These are phyloP conservation scores for Drosophila insularis DNA, from an alignment of 1,140 invertebrate genomes.

Conservation along the genomic window DNA sequence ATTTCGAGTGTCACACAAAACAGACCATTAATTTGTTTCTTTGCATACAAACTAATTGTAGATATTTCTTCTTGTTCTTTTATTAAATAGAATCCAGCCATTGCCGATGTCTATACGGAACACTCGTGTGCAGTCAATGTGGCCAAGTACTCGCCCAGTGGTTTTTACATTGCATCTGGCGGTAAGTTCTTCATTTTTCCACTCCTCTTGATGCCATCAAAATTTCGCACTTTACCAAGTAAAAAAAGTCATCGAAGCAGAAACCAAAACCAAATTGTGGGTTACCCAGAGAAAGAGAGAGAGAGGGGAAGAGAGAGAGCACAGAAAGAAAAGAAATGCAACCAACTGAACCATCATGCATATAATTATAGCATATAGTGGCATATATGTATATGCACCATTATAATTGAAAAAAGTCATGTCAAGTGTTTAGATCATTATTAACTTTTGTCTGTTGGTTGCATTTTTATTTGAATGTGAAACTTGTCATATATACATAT, in stretches of 20 bases:
- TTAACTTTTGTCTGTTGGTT: too few species aligned
- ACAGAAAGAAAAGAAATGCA: neutral
- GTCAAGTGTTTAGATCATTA: neutral
- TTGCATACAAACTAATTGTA: conserved; percentile 47
- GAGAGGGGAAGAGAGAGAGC: neutral
- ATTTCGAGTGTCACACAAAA: conserved; percentile 16
- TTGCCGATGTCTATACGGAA: conserved; percentile 98
- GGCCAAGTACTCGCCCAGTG: conserved; percentile 98
- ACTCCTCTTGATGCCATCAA: conserved; percentile 18
- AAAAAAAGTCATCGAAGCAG: conserved; percentile 15
- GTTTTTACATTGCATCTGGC: conserved; percentile 99
- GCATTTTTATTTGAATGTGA: neutral
- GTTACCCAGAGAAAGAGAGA: neutral
- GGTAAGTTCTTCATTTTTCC: conserved; percentile 85
- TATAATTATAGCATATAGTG: neutral
- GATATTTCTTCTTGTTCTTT: conserved; percentile 36
- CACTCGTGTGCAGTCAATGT: conserved; percentile 97
- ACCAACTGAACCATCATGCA: neutral
- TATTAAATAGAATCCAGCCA: conserved; percentile 90
- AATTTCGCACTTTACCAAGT: conserved; percentile 39
- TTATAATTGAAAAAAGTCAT: neutral
- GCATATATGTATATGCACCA: neutral
- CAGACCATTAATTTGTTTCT: conserved; percentile 28
- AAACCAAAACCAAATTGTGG: conserved; percentile 27
- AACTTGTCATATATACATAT: neutral